A percentile compares a stretch with the other conserved stretches of the same genome.
These are phyloP conservation scores for Cantharis flavilabris DNA, from an alignment of 2,888 invertebrate genomes.

Conservation along the genomic window DNA sequence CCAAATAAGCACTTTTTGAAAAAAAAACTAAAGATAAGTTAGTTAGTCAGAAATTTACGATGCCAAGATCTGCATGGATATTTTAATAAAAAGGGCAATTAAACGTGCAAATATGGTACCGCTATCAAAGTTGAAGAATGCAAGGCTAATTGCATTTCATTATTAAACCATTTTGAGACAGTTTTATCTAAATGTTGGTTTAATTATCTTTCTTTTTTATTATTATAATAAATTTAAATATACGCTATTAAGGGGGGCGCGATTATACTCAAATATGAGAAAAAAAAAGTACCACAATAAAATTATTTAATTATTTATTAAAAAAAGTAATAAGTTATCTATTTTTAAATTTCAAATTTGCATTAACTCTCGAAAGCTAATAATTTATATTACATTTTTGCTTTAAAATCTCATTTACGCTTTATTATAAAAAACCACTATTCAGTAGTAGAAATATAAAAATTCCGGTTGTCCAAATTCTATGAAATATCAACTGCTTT, in stretches of 20 bases:
- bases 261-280: too few relatives aligned
- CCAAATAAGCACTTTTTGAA: neutral
- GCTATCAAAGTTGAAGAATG: neutral
- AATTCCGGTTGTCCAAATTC: too few relatives aligned
- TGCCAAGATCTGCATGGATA: neutral
- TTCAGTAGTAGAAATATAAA: too few relatives aligned
- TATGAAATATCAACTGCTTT: too few relatives aligned
- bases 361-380: too few relatives aligned
- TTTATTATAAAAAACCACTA: neutral
- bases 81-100: neutral
- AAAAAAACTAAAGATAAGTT: neutral
- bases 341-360: too few relatives aligned
- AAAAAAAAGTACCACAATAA: too few relatives aligned
- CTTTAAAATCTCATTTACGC: neutral
- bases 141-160: neutral
- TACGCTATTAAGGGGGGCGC: too few relatives aligned
- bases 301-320: too few relatives aligned
- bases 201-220: neutral
- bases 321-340: too few relatives aligned
- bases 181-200: neutral
- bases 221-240: too few relatives aligned
- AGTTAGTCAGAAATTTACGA: neutral
- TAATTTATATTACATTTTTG: neutral
- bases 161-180: neutral
- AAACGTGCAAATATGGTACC: neutral